Percentiles rank a stretch among this genome's conserved stretches.
phyloP scores from a whole-genome alignment of 2,113 vertebrate species.

The Herpetotheres cachinnans region DNA sequence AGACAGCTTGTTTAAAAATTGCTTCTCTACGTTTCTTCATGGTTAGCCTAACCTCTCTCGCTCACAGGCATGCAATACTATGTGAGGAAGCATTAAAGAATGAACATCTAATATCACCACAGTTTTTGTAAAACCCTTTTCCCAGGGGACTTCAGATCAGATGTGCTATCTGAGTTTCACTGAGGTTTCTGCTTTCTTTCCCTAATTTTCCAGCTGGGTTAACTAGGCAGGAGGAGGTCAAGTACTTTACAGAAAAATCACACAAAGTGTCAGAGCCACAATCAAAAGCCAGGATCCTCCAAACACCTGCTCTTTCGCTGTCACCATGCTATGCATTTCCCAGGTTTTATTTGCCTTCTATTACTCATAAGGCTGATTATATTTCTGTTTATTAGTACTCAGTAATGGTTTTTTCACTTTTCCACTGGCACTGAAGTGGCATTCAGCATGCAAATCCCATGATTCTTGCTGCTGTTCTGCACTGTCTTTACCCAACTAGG shows the following conservation, averaged over 20 bases:
- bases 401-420: background rate
- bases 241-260: background rate
- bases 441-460: background rate
- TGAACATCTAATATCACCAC: background rate
- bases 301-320: background rate
- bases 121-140: background rate
- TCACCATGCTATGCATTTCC: rapidly evolving
- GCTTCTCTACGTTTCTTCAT: background rate
- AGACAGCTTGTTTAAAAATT: background rate
- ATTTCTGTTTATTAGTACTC: background rate
- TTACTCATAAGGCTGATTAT: background rate
- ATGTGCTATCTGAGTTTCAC: background rate
- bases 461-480: background rate
- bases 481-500: background rate
- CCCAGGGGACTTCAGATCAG: background rate
- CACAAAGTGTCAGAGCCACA: background rate
- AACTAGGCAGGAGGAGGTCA: background rate
- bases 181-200: background rate
- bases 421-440: background rate
- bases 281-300: background rate
- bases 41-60: background rate
- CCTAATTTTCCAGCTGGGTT: background rate
- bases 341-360: background rate
- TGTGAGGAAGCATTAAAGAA: background rate
- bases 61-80: background rate